phyloP scores from a whole-genome alignment of 2,113 vertebrate species.

The Aegotheles bennettii region DNA sequence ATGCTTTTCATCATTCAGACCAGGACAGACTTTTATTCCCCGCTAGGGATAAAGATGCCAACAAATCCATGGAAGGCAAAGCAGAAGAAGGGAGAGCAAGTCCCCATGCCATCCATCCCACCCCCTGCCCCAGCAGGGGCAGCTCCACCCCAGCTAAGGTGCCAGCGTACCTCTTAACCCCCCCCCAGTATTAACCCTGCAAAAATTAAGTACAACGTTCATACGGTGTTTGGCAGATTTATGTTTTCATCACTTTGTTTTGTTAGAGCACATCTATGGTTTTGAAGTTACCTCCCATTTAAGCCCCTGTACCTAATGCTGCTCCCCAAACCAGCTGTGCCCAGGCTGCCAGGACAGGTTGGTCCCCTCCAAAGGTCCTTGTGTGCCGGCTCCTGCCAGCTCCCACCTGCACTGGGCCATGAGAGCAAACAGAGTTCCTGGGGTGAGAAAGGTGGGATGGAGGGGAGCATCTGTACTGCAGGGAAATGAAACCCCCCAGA shows the following conservation, averaged over 20 bases:
- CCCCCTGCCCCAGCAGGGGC: rapidly evolving
- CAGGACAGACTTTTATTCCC: neutral
- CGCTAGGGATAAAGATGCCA: neutral
- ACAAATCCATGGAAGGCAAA: neutral
- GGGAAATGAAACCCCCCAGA: neutral
- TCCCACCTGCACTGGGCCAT: rapidly evolving
- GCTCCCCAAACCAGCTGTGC: neutral
- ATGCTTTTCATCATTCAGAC: rapidly evolving
- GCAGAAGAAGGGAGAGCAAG: neutral
- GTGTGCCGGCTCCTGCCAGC: neutral
- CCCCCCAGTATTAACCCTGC: neutral
- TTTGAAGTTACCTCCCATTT: neutral
- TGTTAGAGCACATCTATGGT: neutral
- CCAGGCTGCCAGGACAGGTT: neutral
- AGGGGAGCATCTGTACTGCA: neutral
- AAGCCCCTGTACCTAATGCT: rapidly evolving
- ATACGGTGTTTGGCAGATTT: neutral
- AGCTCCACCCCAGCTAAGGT: neutral
- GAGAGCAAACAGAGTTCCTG: neutral
- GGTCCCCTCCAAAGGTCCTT: neutral
- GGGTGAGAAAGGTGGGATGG: rapidly evolving
- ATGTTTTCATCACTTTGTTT: neutral
- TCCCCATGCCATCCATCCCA: rapidly evolving
- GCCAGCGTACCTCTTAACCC: neutral
- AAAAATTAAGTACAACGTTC: neutral